Percentiles rank a stretch among this genome's conserved stretches.
Evolutionary conservation across 2,888 invertebrate species (phyloP).

Genomic region (Lasioglossum malachurum): DNA sequence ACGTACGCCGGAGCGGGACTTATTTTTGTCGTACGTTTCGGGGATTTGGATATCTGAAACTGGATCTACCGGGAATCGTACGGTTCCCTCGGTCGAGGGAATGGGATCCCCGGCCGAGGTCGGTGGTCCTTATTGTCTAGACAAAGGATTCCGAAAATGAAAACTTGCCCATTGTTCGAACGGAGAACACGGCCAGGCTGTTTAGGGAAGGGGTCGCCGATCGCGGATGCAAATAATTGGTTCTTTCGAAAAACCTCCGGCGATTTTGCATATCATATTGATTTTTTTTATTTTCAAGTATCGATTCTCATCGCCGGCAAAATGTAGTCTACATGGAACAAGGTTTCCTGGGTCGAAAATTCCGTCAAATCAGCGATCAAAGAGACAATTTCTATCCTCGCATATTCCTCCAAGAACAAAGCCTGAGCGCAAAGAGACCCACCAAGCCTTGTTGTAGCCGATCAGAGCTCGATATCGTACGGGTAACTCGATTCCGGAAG

Average conservation of each 20-base stretch:
- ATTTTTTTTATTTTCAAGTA: not conserved
- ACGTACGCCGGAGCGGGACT: not conserved
- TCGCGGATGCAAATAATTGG: slow-evolving; percentile 1
- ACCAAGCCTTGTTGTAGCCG: slow-evolving; percentile 15
- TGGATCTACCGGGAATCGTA: slow-evolving; percentile 14
- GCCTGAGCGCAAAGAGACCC: slow-evolving; percentile 30
- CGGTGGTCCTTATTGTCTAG: slow-evolving; percentile 3
- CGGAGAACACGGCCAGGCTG: not conserved
- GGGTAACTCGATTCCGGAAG: slow-evolving; percentile 62
- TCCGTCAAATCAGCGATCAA: slow-evolving; percentile 51
- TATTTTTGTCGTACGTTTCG: slow-evolving; percentile 19
- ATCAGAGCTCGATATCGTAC: slow-evolving; percentile 57
- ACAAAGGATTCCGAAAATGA: slow-evolving; percentile 9
- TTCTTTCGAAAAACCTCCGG: not conserved
- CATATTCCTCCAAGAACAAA: slow-evolving; percentile 18
- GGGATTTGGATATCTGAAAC: slow-evolving; percentile 30
- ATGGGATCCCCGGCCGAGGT: not conserved
- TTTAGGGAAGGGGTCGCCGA: not conserved
- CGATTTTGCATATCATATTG: not conserved
- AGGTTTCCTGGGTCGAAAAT: slow-evolving; percentile 31
- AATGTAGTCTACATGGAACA: slow-evolving; percentile 27
- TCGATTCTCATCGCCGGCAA: not conserved
- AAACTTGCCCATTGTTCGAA: not conserved
- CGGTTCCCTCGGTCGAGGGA: not conserved
- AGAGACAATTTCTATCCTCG: slow-evolving; percentile 49